Evolutionary conservation across 2,113 vertebrate genomes (phyloP), one percentile per base, ranked within the genome.

Genomic region (Aptenodytes forsteri): DNA sequence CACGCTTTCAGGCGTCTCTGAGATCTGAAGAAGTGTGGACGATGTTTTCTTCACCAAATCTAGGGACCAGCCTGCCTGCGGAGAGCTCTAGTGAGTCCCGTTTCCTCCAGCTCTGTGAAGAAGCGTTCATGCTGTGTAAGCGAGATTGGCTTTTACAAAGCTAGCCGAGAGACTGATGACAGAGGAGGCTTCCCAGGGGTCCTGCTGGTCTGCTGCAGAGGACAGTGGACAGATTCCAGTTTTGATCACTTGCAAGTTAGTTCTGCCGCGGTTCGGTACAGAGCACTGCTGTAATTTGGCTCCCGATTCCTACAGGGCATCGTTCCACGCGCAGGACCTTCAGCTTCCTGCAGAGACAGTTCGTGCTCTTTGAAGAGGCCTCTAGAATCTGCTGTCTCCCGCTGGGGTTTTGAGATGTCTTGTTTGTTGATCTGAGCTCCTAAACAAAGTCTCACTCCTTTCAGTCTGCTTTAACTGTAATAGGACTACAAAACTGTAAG

Each of bases 391-490:
- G 80, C 89, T 91, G 83, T 88, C 93, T 96, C 79, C 91, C 18
- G 17, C 86, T 91, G 83, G 92, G 81, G 56, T 90, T 93, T 91
- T 73, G 93, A 93, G 94, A 85, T 75, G 44, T 93, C 67, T 89
- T 67, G 47, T 92, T 95, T 93, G 80, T 92, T 92, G 67, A 89
- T 94, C 93, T 62, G 49, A 93, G 89, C 88, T 95, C 95, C 90
- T 88, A 79, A 93, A 96, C 76, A 86, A 96, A 97, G 95, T 96
- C 96, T 96, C 95, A 85, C 86, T 96, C 80, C 87, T 90, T 91
- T 93, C 64, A 94, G 96, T 97, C 96, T 93, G 97, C 97, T 96
- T 96, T 95, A 98, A 97, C 97, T 95, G 96, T 97, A 97, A 96
- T 92, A 97, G 98, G 98, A 97, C 97, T 96, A 93, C 72, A 34